Evolutionary conservation across 1,140 invertebrate species (phyloP).

Genomic region (Drosophila navojoa): DNA sequence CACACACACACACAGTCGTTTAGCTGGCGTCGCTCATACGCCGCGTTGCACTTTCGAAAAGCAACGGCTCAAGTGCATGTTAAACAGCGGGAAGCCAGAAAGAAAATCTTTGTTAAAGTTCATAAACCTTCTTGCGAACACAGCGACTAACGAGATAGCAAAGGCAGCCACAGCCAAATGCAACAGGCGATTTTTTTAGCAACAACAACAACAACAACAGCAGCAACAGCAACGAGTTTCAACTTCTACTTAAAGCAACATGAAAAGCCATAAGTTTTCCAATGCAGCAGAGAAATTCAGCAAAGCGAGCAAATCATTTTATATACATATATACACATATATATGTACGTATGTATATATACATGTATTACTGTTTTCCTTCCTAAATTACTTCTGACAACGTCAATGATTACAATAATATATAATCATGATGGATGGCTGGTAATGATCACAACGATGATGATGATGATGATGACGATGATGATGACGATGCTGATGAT

Average conservation of each 20-base stretch:
- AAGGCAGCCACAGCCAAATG: slow-evolving; percentile 21
- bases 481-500: slow-evolving; percentile 50
- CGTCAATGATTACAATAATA: slow-evolving; percentile 39
- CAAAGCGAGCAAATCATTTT: slow-evolving; percentile 51
- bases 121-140: slow-evolving; percentile 79
- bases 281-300: slow-evolving; percentile 57
- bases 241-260: slow-evolving; percentile 25
- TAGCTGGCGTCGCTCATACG: slow-evolving; percentile 52
- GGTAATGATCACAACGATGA: slow-evolving; percentile 30
- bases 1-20: background rate
- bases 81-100: slow-evolving; percentile 38
- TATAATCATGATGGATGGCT: slow-evolving; percentile 44
- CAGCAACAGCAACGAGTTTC: slow-evolving; percentile 35
- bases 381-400: slow-evolving; percentile 80
- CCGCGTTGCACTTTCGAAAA: slow-evolving; percentile 73
- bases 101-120: slow-evolving; percentile 79
- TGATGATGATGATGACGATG: slow-evolving; percentile 28
- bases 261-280: slow-evolving; percentile 60
- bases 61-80: slow-evolving; percentile 52
- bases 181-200: slow-evolving; percentile 27
- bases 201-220: slow-evolving; percentile 8
- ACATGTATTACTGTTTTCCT: slow-evolving; percentile 30
- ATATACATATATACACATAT: slow-evolving; percentile 10
- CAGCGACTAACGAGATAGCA: slow-evolving; percentile 52
- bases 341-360: background rate